phyloP scores from a whole-genome alignment of 2,888 invertebrate species.

The Chymomyza fuscimana region DNA sequence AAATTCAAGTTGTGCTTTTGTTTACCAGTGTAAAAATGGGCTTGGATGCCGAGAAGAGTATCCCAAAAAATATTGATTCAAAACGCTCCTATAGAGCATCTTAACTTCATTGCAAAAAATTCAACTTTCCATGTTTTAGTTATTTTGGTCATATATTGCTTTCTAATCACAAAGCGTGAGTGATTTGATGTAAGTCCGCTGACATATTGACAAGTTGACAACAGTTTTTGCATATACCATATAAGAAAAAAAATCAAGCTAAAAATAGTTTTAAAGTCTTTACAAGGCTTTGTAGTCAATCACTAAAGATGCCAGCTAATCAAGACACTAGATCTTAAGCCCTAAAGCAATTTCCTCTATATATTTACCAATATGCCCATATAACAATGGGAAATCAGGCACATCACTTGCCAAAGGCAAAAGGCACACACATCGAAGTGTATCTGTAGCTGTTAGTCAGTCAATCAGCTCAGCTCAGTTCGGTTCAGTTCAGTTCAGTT shows the following conservation, averaged over 20 bases:
- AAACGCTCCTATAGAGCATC: not conserved
- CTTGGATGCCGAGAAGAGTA: too few species aligned
- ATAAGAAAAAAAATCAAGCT: not conserved
- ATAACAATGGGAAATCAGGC: conserved; percentile 23
- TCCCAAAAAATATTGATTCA: too few species aligned
- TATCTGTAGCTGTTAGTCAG: conserved; percentile 10
- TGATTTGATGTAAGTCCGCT: not conserved
- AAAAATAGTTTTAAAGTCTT: not conserved
- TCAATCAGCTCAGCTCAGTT: conserved; percentile 46
- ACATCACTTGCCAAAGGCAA: conserved; percentile 63
- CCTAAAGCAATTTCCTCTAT: conserved; percentile 70
- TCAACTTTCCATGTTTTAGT: not conserved
- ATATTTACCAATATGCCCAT: conserved; percentile 23
- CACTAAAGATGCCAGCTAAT: conserved; percentile 44
- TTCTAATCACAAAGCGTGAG: not conserved
- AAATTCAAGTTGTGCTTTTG: too few species aligned
- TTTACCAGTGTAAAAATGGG: too few species aligned
- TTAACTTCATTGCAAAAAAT: not conserved
- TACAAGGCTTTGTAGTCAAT: not conserved
- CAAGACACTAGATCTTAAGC: conserved; percentile 50
- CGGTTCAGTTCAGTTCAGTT: conserved; percentile 52
- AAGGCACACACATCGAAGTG: conserved; percentile 24
- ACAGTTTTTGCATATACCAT: not conserved
- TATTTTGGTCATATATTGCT: not conserved
- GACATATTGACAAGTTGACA: not conserved